Conservation (phyloP, 2,113 vertebrate genomes). For the Lanius collurio region DNA sequence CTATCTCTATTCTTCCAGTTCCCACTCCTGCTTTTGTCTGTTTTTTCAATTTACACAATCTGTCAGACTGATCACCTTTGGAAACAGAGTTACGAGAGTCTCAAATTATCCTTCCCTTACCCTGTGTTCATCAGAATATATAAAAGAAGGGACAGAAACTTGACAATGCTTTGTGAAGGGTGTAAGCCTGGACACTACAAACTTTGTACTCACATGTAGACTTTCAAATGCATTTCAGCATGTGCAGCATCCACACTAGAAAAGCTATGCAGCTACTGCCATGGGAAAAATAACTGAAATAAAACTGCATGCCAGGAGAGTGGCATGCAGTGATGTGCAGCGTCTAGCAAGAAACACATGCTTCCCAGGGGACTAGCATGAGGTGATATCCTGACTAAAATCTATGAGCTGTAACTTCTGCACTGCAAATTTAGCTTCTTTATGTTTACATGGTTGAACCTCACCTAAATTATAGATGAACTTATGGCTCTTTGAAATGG, state of each 20-base stretch:
- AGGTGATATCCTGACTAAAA: not conserved
- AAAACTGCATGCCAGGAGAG: not conserved
- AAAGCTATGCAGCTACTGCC: not conserved
- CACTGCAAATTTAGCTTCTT: not conserved
- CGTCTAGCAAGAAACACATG: not conserved
- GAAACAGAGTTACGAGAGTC: not conserved
- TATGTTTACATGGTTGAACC: not conserved
- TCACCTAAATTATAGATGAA: not conserved
- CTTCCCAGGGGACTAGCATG: not conserved
- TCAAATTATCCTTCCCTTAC: not conserved
- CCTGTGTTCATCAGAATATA: not conserved
- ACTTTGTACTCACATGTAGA: not conserved
- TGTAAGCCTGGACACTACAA: not conserved
- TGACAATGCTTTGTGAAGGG: not conserved
- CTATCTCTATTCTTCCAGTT: not conserved
- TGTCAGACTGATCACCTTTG: not conserved
- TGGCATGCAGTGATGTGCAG: not conserved
- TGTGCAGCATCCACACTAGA: not conserved
- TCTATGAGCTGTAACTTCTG: not conserved
- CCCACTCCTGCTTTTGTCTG: not conserved
- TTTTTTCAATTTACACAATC: not conserved
- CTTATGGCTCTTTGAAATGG: conserved; percentile 5
- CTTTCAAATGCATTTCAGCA: not conserved
- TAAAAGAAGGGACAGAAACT: not conserved
- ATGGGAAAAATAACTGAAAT: not conserved